Percentiles rank a stretch among this genome's conserved stretches.
Evolutionary conservation across 2,888 invertebrate species (phyloP).

Genomic region (Trichacis sp.): DNA sequence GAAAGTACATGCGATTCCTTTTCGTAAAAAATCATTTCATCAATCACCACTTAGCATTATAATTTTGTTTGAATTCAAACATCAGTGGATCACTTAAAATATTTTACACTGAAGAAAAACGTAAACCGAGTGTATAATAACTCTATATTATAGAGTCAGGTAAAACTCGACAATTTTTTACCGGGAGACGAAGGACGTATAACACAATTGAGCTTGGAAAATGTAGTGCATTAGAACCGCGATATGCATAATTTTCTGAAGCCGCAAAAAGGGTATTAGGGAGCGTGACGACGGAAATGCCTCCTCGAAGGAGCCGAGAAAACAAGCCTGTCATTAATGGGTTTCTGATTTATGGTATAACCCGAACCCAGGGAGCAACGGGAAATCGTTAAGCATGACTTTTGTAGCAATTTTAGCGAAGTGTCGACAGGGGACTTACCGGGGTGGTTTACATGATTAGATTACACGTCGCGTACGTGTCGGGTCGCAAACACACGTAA

Average conservation of each 20-base stretch:
- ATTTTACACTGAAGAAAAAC: no score
- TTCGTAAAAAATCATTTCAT: no score
- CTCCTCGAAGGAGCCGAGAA: not conserved
- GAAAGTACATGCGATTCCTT: no score
- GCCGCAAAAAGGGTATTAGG: not conserved
- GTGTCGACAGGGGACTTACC: constrained; percentile 21
- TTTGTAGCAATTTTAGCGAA: constrained; percentile 22
- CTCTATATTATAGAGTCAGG: no score
- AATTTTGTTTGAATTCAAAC: no score
- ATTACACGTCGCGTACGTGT: constrained; percentile 34
- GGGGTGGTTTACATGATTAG: constrained; percentile 30
- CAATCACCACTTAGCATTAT: no score
- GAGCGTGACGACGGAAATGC: not conserved
- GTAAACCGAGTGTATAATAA: no score
- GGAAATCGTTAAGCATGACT: constrained; percentile 19
- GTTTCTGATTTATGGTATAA: not conserved
- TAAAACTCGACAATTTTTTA: no score
- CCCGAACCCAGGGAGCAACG: constrained; percentile 4
- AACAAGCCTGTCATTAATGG: constrained; percentile 1
- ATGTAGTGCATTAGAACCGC: not conserved
- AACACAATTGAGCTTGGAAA: not conserved
- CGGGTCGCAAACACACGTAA: constrained; percentile 18
- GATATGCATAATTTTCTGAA: not conserved
- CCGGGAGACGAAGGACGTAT: no score
- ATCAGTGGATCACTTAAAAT: no score